A percentile compares a stretch with the other conserved stretches of the same genome.
Conservation (phyloP, 2,888 invertebrate genomes). For the Amphimallon solstitiale region DNA sequence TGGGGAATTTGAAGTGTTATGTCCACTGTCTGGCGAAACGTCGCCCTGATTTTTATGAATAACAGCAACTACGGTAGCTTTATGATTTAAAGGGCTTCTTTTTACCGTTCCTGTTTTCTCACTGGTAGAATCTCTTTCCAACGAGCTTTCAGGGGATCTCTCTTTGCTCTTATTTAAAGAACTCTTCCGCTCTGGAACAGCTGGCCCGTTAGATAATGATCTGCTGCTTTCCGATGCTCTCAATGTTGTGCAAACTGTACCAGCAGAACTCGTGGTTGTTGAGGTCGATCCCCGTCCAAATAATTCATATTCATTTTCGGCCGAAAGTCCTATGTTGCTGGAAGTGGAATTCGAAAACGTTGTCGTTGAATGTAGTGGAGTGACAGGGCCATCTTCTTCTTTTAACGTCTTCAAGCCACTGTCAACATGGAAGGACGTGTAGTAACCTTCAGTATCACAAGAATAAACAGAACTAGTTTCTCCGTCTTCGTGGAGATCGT, state of each 20-base stretch:
- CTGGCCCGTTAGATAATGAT: constrained; percentile 73
- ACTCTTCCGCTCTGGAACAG: constrained; percentile 85
- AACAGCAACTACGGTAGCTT: constrained; percentile 70
- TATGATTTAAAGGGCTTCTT: constrained; percentile 60
- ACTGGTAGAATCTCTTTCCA: constrained; percentile 56
- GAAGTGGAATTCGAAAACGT: constrained; percentile 77
- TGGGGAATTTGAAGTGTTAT: constrained; percentile 83
- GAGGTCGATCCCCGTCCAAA: constrained; percentile 93
- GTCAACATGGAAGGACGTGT: constrained; percentile 97
- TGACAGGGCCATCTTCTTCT: constrained; percentile 79
- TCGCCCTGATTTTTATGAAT: constrained; percentile 72
- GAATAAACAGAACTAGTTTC: constrained; percentile 93
- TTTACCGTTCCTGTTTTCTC: constrained; percentile 63
- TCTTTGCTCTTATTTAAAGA: constrained; percentile 69
- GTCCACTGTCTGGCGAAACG: constrained; percentile 83
- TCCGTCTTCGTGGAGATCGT: constrained; percentile 82
- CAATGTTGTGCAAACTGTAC: constrained; percentile 87
- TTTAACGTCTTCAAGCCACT: constrained; percentile 89
- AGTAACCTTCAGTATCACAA: constrained; percentile 97
- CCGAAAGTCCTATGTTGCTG: constrained; percentile 75
- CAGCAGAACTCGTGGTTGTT: constrained; percentile 90
- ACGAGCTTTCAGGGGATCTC: constrained; percentile 66
- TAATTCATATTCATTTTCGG: constrained; percentile 89
- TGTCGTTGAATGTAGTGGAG: constrained; percentile 77
- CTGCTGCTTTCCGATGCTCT: constrained; percentile 75